Evolutionary conservation across 2,888 invertebrate species (phyloP), one percentile per base, ranked within the genome.

Genomic region (Trileptium ribeirensis): DNA sequence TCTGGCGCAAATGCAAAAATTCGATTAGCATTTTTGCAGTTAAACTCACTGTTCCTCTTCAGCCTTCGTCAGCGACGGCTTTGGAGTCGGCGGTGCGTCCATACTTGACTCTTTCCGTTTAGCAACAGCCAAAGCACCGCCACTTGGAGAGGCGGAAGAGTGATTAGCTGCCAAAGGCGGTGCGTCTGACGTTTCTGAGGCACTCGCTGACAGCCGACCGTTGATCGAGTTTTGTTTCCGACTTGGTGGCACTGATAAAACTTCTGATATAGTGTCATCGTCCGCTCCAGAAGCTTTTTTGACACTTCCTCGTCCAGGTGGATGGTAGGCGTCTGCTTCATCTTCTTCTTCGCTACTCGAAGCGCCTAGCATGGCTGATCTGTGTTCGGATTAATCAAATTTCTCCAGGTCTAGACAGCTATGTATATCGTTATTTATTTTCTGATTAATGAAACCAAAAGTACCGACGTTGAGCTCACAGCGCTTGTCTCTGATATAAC

Each of bases 291-390:
- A 3, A n/a, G 31, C 29, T 34, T 3, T 3, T 19, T 3, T 3
- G 15, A 8, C 74, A 8, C 33, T 19, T 70, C 36, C 33, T 3
- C 31, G 31, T 31, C 19, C 15, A 8, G 34, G 74, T 31, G 74
- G 31, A 3, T 70, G 8, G 74, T 70, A 34, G 31, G 8, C 74
- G 34, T 31, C 31, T 3, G 3, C 29, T 31, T 70, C 74, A 8
- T 70, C 74, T 34, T 70, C 74, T 31, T 70, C 74, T n/a, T 70
- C 74, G 74, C 74, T 70, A 36, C 74, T 70, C 15, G 31, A 34
- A 3, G 74, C 74, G 74, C 74, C 74, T 19, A 70, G 74, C 74
- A 70, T 70, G 3, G 34, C n/a, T 70, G 64, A n/a, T 64, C 19
- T 19, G 64, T 64, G n/a, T n/a, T 64, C 64, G n/a, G n/a, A n/a